Conservation (phyloP, 2,888 invertebrate species). For the Drosophila infuscata region DNA sequence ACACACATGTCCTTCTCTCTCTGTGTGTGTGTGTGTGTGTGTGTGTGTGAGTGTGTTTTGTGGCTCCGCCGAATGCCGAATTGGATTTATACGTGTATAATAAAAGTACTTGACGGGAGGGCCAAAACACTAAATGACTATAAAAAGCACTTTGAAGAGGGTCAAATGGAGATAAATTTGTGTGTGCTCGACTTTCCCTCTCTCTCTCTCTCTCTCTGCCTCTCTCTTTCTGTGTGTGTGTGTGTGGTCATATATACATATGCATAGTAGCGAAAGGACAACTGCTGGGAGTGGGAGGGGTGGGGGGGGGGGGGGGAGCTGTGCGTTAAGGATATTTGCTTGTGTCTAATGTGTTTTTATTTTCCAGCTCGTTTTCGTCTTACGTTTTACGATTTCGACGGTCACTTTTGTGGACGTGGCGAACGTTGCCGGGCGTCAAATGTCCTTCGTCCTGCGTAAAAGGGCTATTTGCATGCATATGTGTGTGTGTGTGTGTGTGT, state of each 20-base stretch:
- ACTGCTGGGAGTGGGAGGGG: slow-evolving; percentile 9
- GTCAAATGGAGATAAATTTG: slow-evolving; percentile 86
- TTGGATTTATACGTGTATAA: slow-evolving; percentile 82
- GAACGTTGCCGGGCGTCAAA: slow-evolving; percentile 54
- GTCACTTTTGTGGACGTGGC: slow-evolving; percentile 72
- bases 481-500: slow-evolving; percentile 30
- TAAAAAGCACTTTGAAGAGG: slow-evolving; percentile 85
- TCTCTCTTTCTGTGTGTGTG: slow-evolving; percentile 24
- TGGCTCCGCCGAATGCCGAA: slow-evolving; percentile 75
- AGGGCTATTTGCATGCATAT: slow-evolving; percentile 71
- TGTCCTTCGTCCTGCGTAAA: slow-evolving; percentile 66
- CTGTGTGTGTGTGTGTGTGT: background rate
- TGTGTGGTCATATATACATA: slow-evolving; percentile 45
- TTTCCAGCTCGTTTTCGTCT: slow-evolving; percentile 80
- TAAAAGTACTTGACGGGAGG: slow-evolving; percentile 82
- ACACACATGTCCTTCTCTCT: background rate
- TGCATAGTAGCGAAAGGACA: slow-evolving; percentile 14
- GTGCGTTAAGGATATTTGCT: slow-evolving; percentile 76
- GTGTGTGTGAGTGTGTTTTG: slow-evolving; percentile 45
- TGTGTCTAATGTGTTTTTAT: slow-evolving; percentile 82
- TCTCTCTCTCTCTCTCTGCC: background rate
- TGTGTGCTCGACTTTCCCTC: slow-evolving; percentile 45
- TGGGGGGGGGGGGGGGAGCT: background rate
- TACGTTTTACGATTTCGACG: slow-evolving; percentile 80
- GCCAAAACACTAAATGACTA: slow-evolving; percentile 83